phyloP scores from a whole-genome alignment of 1,140 invertebrate genomes.

The Sesamia nonagrioides region DNA sequence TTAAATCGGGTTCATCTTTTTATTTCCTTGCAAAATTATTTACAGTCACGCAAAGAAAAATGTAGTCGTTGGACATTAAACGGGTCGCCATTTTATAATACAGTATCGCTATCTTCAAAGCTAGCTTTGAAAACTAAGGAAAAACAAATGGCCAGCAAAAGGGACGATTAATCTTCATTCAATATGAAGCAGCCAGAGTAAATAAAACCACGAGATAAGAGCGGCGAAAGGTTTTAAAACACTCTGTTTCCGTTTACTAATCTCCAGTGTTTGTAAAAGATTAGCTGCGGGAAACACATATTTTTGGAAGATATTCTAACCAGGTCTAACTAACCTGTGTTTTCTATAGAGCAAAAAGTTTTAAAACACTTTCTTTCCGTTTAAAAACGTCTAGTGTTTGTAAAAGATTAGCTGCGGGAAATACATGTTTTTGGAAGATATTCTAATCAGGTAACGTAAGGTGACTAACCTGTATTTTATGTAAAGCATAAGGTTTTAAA shows the following conservation, averaged over 20 bases:
- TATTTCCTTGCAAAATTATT: slow-evolving; percentile 5
- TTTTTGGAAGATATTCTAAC: too few species aligned
- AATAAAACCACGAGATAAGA: slow-evolving; percentile 26
- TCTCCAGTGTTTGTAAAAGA: too few species aligned
- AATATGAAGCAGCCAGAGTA: background rate
- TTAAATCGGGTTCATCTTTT: background rate
- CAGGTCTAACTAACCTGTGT: too few species aligned
- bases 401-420: too few species aligned
- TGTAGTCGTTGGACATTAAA: background rate
- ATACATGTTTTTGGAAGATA: too few species aligned
- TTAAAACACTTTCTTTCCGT: too few species aligned
- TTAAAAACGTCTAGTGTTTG: too few species aligned
- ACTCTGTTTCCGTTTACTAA: background rate
- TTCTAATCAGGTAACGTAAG: too few species aligned
- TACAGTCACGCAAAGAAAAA: background rate
- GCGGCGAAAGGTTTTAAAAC: background rate
- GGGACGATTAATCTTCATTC: slow-evolving; percentile 25
- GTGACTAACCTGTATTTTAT: too few species aligned
- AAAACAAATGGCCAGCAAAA: background rate
- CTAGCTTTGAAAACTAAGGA: slow-evolving; percentile 7
- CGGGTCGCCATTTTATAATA: slow-evolving; percentile 7
- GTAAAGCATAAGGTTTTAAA: too few species aligned
- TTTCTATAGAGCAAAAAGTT: too few species aligned
- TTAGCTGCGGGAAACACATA: too few species aligned
- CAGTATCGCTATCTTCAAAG: background rate